A percentile compares a stretch with the other conserved stretches of the same genome.
Evolutionary conservation across 2,113 vertebrate species (phyloP).

Genomic region (Noctilio leporinus): DNA sequence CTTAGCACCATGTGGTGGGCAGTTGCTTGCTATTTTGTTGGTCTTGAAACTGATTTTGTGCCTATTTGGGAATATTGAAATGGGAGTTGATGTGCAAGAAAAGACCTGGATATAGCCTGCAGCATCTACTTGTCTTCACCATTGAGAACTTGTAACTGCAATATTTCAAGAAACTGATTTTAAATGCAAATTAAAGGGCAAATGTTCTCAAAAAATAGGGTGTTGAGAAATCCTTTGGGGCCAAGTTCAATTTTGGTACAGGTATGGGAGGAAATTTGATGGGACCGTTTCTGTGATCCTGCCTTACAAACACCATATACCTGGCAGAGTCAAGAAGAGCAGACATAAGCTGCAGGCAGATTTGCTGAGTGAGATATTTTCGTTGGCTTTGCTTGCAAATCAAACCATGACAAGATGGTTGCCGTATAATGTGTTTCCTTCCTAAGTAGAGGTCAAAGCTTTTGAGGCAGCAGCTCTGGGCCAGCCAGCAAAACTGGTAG

Average conservation of each 20-base stretch:
- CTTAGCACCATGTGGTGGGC: not conserved
- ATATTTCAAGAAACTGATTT: constrained; percentile 91
- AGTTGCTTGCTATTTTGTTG: not conserved
- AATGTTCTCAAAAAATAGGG: constrained; percentile 70
- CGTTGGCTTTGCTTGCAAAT: not conserved
- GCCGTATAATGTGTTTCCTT: not conserved
- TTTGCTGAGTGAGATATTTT: not conserved
- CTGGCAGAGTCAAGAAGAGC: not conserved
- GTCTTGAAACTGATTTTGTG: not conserved
- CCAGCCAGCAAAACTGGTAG: not conserved
- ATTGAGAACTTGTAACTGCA: constrained; percentile 84
- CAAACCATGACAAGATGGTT: not conserved
- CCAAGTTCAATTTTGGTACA: not conserved
- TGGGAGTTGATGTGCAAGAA: not conserved
- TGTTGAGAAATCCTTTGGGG: not conserved
- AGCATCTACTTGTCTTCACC: constrained; percentile 80
- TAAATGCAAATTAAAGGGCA: constrained; percentile 83
- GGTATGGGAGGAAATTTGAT: not conserved
- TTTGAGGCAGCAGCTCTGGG: not conserved
- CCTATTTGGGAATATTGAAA: not conserved
- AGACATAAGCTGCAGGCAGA: not conserved
- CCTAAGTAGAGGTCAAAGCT: not conserved
- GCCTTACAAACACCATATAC: rapidly evolving
- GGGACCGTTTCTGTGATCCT: not conserved
- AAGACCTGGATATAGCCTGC: constrained; percentile 79